Evolutionary conservation across 2,113 vertebrate genomes (phyloP), one percentile per base, ranked within the genome.

Genomic region (Datnioides undecimradiatus): DNA sequence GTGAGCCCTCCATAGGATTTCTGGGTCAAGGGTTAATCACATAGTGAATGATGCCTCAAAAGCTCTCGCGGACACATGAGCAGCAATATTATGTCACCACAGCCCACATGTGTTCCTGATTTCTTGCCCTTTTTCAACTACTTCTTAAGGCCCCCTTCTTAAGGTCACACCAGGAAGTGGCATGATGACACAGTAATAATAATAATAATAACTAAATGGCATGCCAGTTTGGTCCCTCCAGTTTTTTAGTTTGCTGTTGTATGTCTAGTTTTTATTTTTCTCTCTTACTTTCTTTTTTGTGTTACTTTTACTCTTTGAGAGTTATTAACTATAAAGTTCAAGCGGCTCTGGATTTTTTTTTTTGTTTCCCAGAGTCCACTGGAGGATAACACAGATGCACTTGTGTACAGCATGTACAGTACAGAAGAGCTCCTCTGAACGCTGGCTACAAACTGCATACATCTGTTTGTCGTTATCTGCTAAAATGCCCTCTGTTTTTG

Each of bases 381-480:
- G 21, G 14, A 52, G 21, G 16, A 41, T 19, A 69, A 69, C 34
- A 54, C 34, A 65, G 11, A 49, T 0, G 34, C 36, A 34, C 40
- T 49, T 25, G 10, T 77, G 59, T 29, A 14, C 36, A 79, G 54
- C n/a, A 31, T 66, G 17, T 27, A 38, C 1, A 13, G 17, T 27
- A 38, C 1, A 13, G 34, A 62, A 31, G 49, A 59, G 19, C 45
- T 40, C n/a, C 57, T 62, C 34, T 49, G 49, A 79, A 62, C 65
- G 38, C 51, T 36, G 16, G 52, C 68, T 27, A 41, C 59, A 34
- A 74, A 65, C 59, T 67, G 45, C 19, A 21, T 72, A 59, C 58
- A 84, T 73, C 67, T 79, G 71, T 64, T 79, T 55, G 40, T 69
- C 70, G 57, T 85, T 79, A 63, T 34, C 43, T 54, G 4, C 17